Conservation (phyloP, 2,888 invertebrate species). For the Cremastinae sp. region DNA sequence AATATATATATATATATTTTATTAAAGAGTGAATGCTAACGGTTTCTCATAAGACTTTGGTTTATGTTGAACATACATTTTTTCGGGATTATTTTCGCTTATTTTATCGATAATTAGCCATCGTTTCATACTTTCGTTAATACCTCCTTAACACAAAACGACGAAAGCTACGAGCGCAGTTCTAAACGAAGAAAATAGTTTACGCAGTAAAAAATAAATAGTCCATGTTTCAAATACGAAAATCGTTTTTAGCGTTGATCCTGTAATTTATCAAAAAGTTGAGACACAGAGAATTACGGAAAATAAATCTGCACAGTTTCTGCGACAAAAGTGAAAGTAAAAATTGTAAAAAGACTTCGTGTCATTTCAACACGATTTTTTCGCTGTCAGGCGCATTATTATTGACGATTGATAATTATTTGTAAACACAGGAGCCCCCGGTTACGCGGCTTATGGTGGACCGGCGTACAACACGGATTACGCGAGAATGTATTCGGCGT, state of each 20-base stretch:
- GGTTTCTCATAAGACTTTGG: no score
- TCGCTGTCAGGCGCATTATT: background rate
- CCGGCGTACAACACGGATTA: conserved; percentile 78
- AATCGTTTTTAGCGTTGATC: background rate
- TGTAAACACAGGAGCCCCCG: conserved; percentile 72
- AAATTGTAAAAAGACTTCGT: background rate
- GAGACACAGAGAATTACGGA: background rate
- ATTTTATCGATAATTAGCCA: no score
- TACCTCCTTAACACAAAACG: no score
- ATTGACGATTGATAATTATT: conserved; percentile 34
- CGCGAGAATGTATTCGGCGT: conserved; percentile 78
- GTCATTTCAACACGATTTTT: background rate
- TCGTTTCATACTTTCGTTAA: no score
- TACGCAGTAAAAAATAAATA: no score
- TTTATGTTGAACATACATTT: no score
- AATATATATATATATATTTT: no score
- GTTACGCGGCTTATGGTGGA: conserved; percentile 76
- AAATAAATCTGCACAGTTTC: background rate
- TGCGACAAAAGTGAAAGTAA: background rate
- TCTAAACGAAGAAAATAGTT: no score
- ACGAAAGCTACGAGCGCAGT: no score
- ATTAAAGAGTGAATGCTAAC: no score
- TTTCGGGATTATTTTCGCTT: no score
- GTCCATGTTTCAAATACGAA: no score
- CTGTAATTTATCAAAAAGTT: background rate